These are phyloP conservation scores for Atta texana DNA, from an alignment of 1,140 invertebrate species.

Conservation along the genomic window DNA sequence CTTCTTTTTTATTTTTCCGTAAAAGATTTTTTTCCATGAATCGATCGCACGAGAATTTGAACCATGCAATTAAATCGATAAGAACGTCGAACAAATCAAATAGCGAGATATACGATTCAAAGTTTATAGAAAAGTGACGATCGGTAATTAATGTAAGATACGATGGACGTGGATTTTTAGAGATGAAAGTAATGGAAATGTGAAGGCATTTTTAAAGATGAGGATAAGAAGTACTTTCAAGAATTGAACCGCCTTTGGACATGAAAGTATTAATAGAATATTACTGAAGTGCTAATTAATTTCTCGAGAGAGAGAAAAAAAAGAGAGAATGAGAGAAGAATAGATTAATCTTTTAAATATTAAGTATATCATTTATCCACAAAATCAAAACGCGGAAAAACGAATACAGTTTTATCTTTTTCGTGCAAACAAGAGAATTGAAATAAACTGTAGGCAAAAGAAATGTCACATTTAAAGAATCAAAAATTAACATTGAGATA, in stretches of 20 bases:
- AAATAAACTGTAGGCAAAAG: background rate
- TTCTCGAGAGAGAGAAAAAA: background rate
- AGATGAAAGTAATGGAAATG: background rate
- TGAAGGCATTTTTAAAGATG: too few species aligned
- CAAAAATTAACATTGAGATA: slow-evolving; percentile 3
- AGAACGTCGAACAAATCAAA: background rate
- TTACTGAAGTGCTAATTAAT: slow-evolving; percentile 20
- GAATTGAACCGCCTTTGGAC: background rate
- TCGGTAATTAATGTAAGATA: background rate
- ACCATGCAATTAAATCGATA: background rate
- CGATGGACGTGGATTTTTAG: background rate
- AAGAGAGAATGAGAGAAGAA: background rate
- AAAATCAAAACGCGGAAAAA: background rate
- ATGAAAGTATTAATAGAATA: slow-evolving; percentile 47
- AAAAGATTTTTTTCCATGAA: background rate
- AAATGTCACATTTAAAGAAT: slow-evolving; percentile 9
- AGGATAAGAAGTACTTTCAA: background rate
- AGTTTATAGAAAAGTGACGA: background rate
- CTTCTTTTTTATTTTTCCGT: background rate
- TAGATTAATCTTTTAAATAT: slow-evolving; percentile 15
- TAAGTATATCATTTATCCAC: slow-evolving; percentile 16
- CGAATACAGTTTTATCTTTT: slow-evolving; percentile 28
- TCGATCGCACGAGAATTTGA: background rate
- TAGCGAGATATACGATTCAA: background rate
- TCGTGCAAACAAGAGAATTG: background rate